phyloP scores from a whole-genome alignment of 2,113 vertebrate species.

The Meles meles region DNA sequence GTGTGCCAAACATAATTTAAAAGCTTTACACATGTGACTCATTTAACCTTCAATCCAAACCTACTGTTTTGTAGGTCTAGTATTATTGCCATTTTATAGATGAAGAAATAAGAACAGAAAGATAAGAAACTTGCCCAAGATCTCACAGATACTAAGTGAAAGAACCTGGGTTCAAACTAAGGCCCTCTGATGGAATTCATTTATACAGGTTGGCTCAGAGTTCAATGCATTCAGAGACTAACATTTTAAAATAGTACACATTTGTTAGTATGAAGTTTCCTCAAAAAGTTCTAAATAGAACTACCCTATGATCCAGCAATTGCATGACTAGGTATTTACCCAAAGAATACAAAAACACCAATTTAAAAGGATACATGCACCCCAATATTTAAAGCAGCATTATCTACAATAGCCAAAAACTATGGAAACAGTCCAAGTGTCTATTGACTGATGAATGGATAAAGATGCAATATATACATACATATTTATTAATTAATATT shows the following conservation, averaged over 20 bases:
- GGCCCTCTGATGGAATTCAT: not conserved
- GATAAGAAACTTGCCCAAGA: not conserved
- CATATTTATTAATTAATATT: not conserved
- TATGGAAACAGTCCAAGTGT: not conserved
- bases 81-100: not conserved
- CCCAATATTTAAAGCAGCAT: not conserved
- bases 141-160: not conserved
- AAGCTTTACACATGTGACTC: not conserved
- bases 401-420: not conserved
- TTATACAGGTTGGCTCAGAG: not conserved
- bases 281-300: not conserved
- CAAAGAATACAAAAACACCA: not conserved
- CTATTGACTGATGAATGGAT: not conserved
- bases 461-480: not conserved
- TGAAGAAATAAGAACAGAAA: not conserved
- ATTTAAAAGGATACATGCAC: not conserved
- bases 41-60: not conserved
- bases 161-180: not conserved
- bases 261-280: not conserved
- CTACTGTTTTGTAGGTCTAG: not conserved
- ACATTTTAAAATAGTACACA: not conserved
- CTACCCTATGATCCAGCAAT: not conserved
- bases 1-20: not conserved
- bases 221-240: not conserved
- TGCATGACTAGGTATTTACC: not conserved